These are phyloP conservation scores for Carduelis carduelis DNA, from an alignment of 2,797 vertebrate species.

Conservation along the genomic window DNA sequence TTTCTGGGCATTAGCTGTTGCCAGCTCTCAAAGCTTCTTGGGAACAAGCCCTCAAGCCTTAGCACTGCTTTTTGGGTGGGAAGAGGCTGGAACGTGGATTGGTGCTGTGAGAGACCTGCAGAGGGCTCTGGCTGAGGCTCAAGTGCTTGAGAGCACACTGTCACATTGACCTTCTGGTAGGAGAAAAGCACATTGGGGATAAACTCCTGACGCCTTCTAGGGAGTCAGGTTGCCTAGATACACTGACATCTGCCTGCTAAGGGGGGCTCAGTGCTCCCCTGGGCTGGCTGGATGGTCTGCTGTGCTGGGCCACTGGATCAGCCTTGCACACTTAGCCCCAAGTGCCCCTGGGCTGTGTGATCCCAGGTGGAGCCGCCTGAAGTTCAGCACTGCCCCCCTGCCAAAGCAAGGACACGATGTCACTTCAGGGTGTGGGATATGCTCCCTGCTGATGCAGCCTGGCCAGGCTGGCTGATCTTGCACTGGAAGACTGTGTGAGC, in stretches of 20 bases:
- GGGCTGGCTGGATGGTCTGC: background rate
- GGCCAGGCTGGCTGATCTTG: accelerated
- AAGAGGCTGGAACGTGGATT: background rate
- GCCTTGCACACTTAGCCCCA: accelerated
- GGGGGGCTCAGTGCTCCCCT: background rate
- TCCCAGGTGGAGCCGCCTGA: background rate
- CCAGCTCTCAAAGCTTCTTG: background rate
- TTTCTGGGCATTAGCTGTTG: background rate
- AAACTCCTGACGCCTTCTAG: background rate
- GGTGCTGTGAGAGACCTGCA: background rate
- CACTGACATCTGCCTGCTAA: background rate
- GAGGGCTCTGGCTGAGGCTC: too few species aligned
- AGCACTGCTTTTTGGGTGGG: background rate
- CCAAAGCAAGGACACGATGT: accelerated
- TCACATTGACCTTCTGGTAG: background rate
- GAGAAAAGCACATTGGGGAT: background rate
- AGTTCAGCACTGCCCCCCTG: background rate
- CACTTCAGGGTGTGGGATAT: accelerated
- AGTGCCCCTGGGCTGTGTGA: background rate
- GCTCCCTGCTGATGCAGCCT: background rate
- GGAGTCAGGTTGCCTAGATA: background rate
- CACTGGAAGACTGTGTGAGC: accelerated
- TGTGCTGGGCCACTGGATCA: background rate
- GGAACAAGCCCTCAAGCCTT: background rate
- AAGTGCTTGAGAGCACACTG: background rate